These are phyloP conservation scores for Oplegnathus fasciatus DNA, from an alignment of 2,113 vertebrate species.

Conservation along the genomic window DNA sequence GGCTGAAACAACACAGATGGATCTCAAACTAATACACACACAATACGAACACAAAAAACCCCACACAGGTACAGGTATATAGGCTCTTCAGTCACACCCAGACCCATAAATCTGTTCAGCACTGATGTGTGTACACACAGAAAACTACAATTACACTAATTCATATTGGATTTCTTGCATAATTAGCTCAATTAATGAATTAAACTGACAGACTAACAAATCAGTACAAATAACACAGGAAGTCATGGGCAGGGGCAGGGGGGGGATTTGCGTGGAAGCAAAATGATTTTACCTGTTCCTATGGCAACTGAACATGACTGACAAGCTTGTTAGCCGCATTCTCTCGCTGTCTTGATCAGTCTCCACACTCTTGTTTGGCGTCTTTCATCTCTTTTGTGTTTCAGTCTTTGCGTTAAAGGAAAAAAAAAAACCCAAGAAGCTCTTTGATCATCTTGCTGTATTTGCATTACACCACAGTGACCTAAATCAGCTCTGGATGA, in stretches of 20 bases:
- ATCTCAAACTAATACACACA: conserved; percentile 35
- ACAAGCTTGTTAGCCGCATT: conserved; percentile 9
- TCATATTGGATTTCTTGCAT: conserved; percentile 19
- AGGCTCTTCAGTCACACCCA: not conserved
- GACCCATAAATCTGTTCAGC: conserved; percentile 5
- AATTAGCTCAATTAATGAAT: conserved; percentile 42
- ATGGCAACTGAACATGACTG: conserved; percentile 45
- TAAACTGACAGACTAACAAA: conserved; percentile 24
- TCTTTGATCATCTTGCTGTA: conserved; percentile 18
- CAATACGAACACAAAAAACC: not conserved
- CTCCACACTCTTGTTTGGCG: conserved; percentile 5
- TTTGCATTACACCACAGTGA: conserved; percentile 21
- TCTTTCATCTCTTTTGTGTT: conserved; percentile 30
- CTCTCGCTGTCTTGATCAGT: not conserved
- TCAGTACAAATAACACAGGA: not conserved
- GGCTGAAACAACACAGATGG: conserved; percentile 61
- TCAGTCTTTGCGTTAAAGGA: not conserved
- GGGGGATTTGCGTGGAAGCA: conserved; percentile 1
- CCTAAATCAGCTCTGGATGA: not conserved
- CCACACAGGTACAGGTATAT: conserved; percentile 5
- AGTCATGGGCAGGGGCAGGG: not conserved
- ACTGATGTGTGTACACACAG: conserved; percentile 1
- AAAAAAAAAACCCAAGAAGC: not conserved
- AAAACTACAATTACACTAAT: conserved; percentile 28
- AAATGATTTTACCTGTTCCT: conserved; percentile 25